These are phyloP conservation scores for Aphyosemion australe DNA, from an alignment of 2,113 vertebrate genomes.

Conservation along the genomic window DNA sequence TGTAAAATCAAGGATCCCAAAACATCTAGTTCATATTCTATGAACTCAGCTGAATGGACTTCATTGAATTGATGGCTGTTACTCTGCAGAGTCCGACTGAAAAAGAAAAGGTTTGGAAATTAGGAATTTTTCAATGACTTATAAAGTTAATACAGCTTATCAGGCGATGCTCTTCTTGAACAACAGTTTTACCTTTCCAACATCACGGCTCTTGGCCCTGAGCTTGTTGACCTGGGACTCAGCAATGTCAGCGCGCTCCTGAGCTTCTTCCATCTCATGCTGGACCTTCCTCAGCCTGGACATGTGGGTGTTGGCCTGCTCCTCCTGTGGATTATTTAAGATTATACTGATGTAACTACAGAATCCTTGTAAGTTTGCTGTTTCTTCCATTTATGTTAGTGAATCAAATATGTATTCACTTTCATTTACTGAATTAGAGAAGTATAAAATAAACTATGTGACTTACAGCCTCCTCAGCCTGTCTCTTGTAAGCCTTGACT, in stretches of 20 bases:
- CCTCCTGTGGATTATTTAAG: constrained; percentile 46
- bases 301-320: constrained; percentile 69
- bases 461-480: constrained; percentile 65
- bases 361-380: no score
- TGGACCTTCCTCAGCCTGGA: constrained; percentile 63
- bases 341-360: no score
- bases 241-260: constrained; percentile 67
- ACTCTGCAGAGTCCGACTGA: constrained; percentile 40
- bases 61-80: constrained; percentile 5
- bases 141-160: not conserved
- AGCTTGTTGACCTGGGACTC: constrained; percentile 70
- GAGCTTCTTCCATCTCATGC: constrained; percentile 70
- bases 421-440: no score
- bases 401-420: no score
- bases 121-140: not conserved
- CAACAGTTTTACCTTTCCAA: constrained; percentile 38
- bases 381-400: no score
- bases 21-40: constrained; percentile 40
- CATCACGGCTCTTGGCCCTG: constrained; percentile 59
- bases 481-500: constrained; percentile 69
- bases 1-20: not conserved
- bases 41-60: constrained; percentile 9
- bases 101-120: not conserved
- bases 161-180: not conserved
- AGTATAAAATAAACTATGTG: not conserved